Base-by-base conservation (phyloP, 2,797 vertebrate species). In the Jordanella pulchra region DNA sequence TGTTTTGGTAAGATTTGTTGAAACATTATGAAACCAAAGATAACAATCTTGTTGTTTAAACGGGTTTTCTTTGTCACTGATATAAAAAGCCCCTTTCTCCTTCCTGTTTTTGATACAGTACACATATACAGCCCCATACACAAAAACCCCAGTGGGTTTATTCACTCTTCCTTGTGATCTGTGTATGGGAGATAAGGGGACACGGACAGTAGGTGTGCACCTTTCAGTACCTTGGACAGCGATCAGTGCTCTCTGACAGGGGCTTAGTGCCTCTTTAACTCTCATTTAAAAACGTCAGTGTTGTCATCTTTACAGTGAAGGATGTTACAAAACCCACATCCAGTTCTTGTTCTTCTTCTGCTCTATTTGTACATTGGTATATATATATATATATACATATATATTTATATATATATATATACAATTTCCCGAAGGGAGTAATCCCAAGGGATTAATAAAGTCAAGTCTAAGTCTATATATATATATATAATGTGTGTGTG, bases 211-310 rank as follows among this genome's bases (percentile, higher is more conserved):
- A 27, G 39, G 47, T 0, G 39, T 54, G 44, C 44, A 51, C 73
- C 56, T 80, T 89, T 91, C 82, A 90, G 88, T 78, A 91, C 83
- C 79, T 56, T 75, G 87, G 89, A 91, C 76, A 89, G 91, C 39
- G 56, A 81, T 76, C 47, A 75, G 56, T 75, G 68, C 53, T 1
- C 60, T 56, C 67, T 64, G 82, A 64, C 71, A 84, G 71, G 73
- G 70, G 68, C 71, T 74, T 18, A 75, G 10, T 80, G 64, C 53
- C 71, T 23, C 18, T 32, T 72, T 48, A 71, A 69, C 73, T 67
- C 47, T 71, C 47, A 56, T 83, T 27, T 45, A 51, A 56, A 44
- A 76, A 42, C 55, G 61, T 63, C 42, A n/a, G 44, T 80, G 72
- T 73, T 70, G 83, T 72, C 66, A 71, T 76, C 54, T 60, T 55